Percentiles rank a stretch among this genome's conserved stretches.
Evolutionary conservation across 2,888 invertebrate genomes (phyloP).

Genomic region (Geophilus truncorum): DNA sequence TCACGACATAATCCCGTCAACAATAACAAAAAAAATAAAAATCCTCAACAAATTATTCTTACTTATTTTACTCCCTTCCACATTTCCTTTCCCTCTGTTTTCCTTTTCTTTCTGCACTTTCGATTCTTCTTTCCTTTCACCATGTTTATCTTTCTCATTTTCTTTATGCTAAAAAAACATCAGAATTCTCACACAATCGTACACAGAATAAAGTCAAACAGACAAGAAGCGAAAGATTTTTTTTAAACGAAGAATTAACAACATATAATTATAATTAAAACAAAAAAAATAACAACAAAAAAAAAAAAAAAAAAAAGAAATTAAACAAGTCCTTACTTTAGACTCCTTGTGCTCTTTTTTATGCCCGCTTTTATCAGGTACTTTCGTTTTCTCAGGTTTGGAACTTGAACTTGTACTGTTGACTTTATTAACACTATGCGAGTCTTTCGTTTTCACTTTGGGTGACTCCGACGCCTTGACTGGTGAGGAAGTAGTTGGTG

Average conservation of each 20-base stretch:
- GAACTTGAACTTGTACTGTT: background rate
- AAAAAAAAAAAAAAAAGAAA: background rate
- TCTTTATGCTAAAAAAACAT: background rate
- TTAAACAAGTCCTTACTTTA: background rate
- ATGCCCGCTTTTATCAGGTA: background rate
- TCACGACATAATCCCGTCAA: background rate
- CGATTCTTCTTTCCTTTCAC: background rate
- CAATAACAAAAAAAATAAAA: too few species aligned
- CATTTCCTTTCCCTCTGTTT: background rate
- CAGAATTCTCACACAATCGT: background rate
- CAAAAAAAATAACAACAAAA: background rate
- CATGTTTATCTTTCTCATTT: background rate
- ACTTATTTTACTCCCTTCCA: constrained; percentile 8
- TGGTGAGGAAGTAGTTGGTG: background rate
- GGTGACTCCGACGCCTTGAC: background rate
- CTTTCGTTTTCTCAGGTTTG: background rate
- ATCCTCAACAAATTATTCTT: background rate
- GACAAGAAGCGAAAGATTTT: background rate
- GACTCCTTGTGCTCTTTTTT: background rate
- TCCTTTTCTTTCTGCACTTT: background rate
- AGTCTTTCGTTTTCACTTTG: background rate
- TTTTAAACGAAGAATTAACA: background rate
- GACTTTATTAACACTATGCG: background rate
- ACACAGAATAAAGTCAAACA: background rate
- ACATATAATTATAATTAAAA: background rate